A percentile compares a stretch with the other conserved stretches of the same genome.
Conservation (phyloP, 1,140 invertebrate species). For the Bilobella aurantiaca region DNA sequence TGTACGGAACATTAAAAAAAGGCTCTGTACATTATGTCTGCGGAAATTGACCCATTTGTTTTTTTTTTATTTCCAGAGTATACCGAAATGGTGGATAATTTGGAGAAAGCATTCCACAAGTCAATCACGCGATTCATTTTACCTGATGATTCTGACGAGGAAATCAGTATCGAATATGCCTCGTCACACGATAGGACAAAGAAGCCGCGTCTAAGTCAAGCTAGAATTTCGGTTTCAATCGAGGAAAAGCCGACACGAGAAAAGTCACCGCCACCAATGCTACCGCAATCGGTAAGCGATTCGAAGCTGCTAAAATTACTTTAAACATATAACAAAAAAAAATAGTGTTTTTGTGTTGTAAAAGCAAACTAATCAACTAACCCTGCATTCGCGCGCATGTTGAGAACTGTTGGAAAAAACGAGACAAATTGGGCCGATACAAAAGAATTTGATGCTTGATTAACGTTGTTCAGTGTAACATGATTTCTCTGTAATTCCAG, state of each 20-base stretch:
- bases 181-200: conserved; percentile 11
- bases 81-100: conserved; percentile 71
- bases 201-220: neutral
- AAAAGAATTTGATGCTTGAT: too few species aligned
- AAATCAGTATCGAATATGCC: conserved; percentile 38
- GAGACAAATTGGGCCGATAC: too few species aligned
- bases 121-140: conserved; percentile 69
- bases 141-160: conserved; percentile 57
- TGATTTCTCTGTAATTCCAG: neutral
- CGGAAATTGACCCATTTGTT: conserved; percentile 3
- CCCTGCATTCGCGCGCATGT: too few species aligned
- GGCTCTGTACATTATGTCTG: too few species aligned
- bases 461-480: neutral
- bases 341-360: too few species aligned
- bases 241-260: neutral
- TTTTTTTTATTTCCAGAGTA: conserved; percentile 54
- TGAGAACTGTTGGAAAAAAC: too few species aligned
- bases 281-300: too few species aligned
- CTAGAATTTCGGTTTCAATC: neutral
- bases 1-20: too few species aligned
- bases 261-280: neutral
- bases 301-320: too few species aligned
- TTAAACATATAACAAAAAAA: too few species aligned
- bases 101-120: conserved; percentile 65
- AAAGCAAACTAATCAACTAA: too few species aligned